These are phyloP conservation scores for Trichonephila clavipes DNA, from an alignment of 1,140 invertebrate genomes.

Conservation along the genomic window DNA sequence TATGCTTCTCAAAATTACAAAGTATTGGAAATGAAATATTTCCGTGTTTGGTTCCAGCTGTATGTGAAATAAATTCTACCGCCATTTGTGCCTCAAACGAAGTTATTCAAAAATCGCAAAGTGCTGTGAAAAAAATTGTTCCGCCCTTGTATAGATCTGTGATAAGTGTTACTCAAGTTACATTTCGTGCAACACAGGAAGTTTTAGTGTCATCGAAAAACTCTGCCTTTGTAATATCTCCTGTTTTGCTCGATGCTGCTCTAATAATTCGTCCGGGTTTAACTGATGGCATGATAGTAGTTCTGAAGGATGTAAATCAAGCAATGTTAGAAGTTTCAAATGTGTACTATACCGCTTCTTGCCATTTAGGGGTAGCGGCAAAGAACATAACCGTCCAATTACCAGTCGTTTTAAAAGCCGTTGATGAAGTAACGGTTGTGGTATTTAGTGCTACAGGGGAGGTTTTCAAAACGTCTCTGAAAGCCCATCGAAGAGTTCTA, in stretches of 20 bases:
- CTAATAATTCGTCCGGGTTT: constrained; percentile 1
- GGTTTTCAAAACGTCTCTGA: background rate
- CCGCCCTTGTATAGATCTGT: constrained; percentile 20
- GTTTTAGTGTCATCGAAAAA: constrained; percentile 15
- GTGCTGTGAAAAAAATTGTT: background rate
- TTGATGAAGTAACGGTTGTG: background rate
- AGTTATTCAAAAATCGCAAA: background rate
- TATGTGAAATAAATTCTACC: constrained; percentile 38
- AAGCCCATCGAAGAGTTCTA: constrained; percentile 2
- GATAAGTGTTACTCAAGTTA: background rate
- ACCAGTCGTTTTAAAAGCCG: constrained; percentile 5
- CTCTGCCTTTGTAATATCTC: constrained; percentile 12
- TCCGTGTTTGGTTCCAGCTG: background rate
- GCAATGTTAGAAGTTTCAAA: constrained; percentile 36
- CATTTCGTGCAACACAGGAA: constrained; percentile 44
- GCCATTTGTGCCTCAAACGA: background rate
- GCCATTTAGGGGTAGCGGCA: background rate
- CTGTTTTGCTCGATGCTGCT: constrained; percentile 2
- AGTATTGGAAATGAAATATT: background rate
- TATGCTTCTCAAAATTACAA: background rate
- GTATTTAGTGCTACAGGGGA: background rate
- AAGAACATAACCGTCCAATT: background rate
- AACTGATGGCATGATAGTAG: background rate
- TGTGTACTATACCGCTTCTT: constrained; percentile 28
- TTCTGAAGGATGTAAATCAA: constrained; percentile 37